Base-by-base conservation (phyloP, 2,797 vertebrate species). In the Myoxocephalus aenaeus region DNA sequence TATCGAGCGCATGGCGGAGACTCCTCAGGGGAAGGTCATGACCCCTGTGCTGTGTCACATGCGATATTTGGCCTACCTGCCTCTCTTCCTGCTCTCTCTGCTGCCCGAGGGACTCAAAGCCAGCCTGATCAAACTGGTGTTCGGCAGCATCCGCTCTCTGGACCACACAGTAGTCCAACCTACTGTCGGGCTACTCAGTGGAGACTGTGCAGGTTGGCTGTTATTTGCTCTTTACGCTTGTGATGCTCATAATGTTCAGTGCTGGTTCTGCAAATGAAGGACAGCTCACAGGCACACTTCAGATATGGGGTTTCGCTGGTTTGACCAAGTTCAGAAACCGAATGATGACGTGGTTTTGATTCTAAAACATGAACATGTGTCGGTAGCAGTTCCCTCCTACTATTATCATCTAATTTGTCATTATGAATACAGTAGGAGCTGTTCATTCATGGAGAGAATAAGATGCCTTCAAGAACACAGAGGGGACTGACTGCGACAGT, bases 1-100 rank as follows among this genome's bases (percentile, higher is more conserved):
- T 0, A 99, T 99, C 2, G 98, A 99, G 81, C 96, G 96, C 25
- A 96, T 99, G 93, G 95, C 97, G 3, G 91, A 93, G 89, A 95
- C 95, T 0, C 97, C 97, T 0, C 96, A 96, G 17, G 98, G 98
- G 18, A 96, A 94, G 88, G 79, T 96, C n/a, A 93, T 97, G 94
- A 97, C 97, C 4, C 98, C 97, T 0, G 10, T 98, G 59, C 71
- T 99, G 65, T 98, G 97, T 91, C 94, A 93, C 50, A 80, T 99
- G 36, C 97, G 97, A 0, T 99, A 98, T 1, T 7, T 87, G 10
- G 81, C 96, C 9, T 98, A 98, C 88, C 91, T 96, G 82, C 90
- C 96, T 0, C 46, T 95, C 73, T 98, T 97, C 91, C 87, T 98
- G 51, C 87, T 99, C 2, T 98, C 96, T 42, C 95, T 97, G 1